A percentile compares a stretch with the other conserved stretches of the same genome.
Conservation (phyloP, 2,113 vertebrate genomes). For the Dipodomys spectabilis region DNA sequence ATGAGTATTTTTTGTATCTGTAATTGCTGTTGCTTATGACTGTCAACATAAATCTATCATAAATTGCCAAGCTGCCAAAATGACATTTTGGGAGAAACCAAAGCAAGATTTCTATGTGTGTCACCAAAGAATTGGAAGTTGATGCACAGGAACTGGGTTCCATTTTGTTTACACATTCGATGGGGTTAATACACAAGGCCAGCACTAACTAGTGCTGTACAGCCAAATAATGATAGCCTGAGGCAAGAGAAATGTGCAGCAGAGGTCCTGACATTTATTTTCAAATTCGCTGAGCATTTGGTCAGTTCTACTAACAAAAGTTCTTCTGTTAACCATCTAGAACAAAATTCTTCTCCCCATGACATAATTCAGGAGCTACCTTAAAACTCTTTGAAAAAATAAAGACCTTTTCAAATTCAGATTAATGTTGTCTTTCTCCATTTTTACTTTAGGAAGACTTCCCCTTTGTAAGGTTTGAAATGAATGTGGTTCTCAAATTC, state of each 20-base stretch:
- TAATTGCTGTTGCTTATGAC: background rate
- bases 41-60: background rate
- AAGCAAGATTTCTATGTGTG: background rate
- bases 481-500: slow-evolving; percentile 40
- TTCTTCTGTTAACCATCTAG: slow-evolving; percentile 76
- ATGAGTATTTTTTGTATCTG: background rate
- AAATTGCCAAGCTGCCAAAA: slow-evolving; percentile 3
- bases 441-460: slow-evolving; percentile 61
- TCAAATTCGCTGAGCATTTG: slow-evolving; percentile 77
- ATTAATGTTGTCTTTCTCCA: slow-evolving; percentile 50
- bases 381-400: slow-evolving; percentile 74
- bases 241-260: slow-evolving; percentile 44
- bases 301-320: slow-evolving; percentile 71
- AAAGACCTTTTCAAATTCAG: slow-evolving; percentile 76
- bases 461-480: background rate
- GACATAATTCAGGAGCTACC: slow-evolving; percentile 80
- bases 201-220: slow-evolving; percentile 44
- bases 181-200: slow-evolving; percentile 68
- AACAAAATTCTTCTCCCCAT: slow-evolving; percentile 77
- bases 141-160: background rate
- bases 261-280: slow-evolving; percentile 81
- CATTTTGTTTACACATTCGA: slow-evolving; percentile 64
- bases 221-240: slow-evolving; percentile 62
- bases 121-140: background rate
- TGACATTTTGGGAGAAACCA: background rate